Evolutionary conservation across 1,140 invertebrate species (phyloP).

Genomic region (Diuraphis noxia): DNA sequence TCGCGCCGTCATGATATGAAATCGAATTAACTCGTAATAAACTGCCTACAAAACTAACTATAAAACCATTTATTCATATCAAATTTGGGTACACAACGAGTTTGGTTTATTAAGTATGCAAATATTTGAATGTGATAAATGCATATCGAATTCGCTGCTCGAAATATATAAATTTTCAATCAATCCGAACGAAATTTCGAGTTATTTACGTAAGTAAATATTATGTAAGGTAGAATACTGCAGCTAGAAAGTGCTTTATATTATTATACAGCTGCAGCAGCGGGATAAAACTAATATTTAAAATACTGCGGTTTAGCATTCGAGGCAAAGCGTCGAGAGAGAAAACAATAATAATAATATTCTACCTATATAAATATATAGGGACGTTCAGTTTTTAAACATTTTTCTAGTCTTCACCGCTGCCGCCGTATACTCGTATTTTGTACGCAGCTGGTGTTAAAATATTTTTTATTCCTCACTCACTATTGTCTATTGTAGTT

Average conservation of each 20-base stretch:
- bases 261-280: neutral
- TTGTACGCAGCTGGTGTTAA: neutral
- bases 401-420: neutral
- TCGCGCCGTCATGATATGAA: neutral
- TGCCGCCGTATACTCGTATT: neutral
- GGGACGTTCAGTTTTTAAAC: neutral
- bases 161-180: neutral
- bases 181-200: neutral
- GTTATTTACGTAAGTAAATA: neutral
- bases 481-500: neutral
- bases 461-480: neutral
- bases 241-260: neutral
- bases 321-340: neutral
- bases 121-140: neutral
- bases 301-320: neutral
- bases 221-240: neutral
- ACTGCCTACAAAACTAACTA: neutral
- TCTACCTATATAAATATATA: too few species aligned
- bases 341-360: neutral
- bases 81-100: neutral
- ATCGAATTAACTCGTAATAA: neutral
- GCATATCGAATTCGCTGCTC: neutral
- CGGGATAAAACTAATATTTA: neutral
- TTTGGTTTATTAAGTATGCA: neutral
- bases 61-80: neutral